A percentile compares a stretch with the other conserved stretches of the same genome.
phyloP scores from a whole-genome alignment of 2,113 vertebrate species.

The Cephalopholis sonnerati region DNA sequence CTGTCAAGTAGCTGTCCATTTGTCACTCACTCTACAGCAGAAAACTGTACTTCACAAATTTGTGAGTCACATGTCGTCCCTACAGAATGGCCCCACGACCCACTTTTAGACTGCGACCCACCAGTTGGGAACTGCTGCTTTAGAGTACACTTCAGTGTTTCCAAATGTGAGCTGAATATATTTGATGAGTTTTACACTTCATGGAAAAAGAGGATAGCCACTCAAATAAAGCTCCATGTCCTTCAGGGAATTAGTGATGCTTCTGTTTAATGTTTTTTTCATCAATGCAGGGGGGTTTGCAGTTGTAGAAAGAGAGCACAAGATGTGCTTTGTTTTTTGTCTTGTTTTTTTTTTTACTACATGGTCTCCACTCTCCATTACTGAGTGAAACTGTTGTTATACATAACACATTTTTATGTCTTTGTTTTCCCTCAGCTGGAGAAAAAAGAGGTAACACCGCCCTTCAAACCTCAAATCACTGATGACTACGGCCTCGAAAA shows the following conservation, averaged over 20 bases:
- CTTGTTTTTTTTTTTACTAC: too few relatives aligned
- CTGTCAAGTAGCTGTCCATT: too few relatives aligned
- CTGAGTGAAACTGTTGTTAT: not conserved
- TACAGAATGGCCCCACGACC: too few relatives aligned
- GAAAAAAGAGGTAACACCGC: slow-evolving; percentile 93
- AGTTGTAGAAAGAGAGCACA: not conserved
- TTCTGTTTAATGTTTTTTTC: not conserved
- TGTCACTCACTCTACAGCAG: too few relatives aligned
- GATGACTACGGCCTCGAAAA: slow-evolving; percentile 98
- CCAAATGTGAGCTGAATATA: not conserved
- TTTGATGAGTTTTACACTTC: not conserved
- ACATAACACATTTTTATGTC: slow-evolving; percentile 28
- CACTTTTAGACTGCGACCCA: not conserved
- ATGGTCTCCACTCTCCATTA: not conserved
- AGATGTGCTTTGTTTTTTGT: not conserved
- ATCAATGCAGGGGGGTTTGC: not conserved
- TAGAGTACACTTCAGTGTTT: not conserved
- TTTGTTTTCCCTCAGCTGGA: slow-evolving; percentile 88
- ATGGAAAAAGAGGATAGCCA: too few relatives aligned
- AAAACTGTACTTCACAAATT: too few relatives aligned
- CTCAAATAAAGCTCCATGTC: not conserved
- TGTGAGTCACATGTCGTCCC: too few relatives aligned
- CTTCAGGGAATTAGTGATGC: not conserved
- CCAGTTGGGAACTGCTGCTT: not conserved
- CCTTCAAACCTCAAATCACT: slow-evolving; percentile 97